These are phyloP conservation scores for Liparis tanakae DNA, from an alignment of 2,797 vertebrate genomes.

Conservation along the genomic window DNA sequence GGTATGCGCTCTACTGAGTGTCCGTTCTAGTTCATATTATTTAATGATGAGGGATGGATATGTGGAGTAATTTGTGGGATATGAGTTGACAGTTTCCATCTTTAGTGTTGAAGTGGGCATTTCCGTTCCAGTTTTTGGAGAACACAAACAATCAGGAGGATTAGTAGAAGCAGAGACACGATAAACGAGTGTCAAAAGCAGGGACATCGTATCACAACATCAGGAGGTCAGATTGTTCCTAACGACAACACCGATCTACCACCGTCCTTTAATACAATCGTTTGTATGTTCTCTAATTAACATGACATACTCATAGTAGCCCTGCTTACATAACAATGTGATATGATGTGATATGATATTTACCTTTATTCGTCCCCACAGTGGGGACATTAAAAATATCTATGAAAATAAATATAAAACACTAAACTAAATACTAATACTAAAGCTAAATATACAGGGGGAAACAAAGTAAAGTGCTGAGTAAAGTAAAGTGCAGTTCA, in stretches of 20 bases:
- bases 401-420: too few species aligned
- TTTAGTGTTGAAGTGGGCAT: background rate
- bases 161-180: background rate
- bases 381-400: too few species aligned
- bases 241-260: background rate
- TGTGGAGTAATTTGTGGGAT: background rate
- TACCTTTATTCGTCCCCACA: too few species aligned
- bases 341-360: too few species aligned
- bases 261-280: background rate
- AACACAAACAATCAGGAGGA: background rate
- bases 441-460: too few species aligned
- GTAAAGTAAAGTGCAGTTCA: too few species aligned
- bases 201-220: background rate
- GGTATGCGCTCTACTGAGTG: too few species aligned
- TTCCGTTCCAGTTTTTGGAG: background rate
- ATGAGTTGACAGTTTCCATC: background rate
- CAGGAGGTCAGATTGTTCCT: conserved; percentile 7
- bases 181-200: too few species aligned
- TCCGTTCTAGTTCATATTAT: too few species aligned
- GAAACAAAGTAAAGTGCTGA: too few species aligned
- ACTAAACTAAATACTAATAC: too few species aligned
- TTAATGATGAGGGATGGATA: background rate
- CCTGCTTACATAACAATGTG: conserved; percentile 4
- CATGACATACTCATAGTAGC: conserved; percentile 4
- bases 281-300: conserved; percentile 58